Base-by-base conservation (phyloP, 2,113 vertebrate species). In the Odontesthes bonariensis region DNA sequence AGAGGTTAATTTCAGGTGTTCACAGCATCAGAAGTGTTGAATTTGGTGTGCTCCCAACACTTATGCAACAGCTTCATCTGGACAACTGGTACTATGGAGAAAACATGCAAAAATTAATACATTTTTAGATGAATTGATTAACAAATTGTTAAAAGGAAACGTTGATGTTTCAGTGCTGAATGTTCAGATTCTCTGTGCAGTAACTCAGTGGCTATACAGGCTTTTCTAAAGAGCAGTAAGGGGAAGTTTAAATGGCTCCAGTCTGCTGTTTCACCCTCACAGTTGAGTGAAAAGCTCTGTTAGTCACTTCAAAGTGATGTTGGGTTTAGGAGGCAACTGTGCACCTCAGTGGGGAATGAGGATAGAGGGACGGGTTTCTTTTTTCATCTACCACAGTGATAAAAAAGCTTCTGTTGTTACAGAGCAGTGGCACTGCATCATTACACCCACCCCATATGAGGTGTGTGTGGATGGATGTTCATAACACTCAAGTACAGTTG, bases 391-490 rank as follows among this genome's bases (percentile, higher is more conserved):
- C 57, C 6, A 1, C 22, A 55, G 62, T 67, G 77, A 79, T 79
- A 32, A 78, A 68, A 27, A 86, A 57, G 68, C 46, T 69, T 33
- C 33, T 84, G 71, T 42, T 76, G 73, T 83, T 56, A 72, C 35
- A 57, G 67, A 67, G 61, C 79, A 65, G 72, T 55, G 49, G 59
- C 73, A 77, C 75, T 62, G 66, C 56, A 35, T 81, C 68, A 72
- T 86, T 35, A 74, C 66, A 58, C 59, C 72, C 84, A 78, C 74
- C 60, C 63, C 67, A 63, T 83, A 79, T 83, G 69, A 16, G 46
- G 57, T 42, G 86, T 86, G 86, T 88, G 89, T 73, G 88, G 85
- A 74, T 79, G 69, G 83, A 75, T 68, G 71, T 23, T 54, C n/a
- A 71, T 47, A 61, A 42, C 40, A n/a, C 53, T 83, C 73, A 53